Conservation (phyloP, 1,140 invertebrate species). For the Maconellicoccus hirsutus region DNA sequence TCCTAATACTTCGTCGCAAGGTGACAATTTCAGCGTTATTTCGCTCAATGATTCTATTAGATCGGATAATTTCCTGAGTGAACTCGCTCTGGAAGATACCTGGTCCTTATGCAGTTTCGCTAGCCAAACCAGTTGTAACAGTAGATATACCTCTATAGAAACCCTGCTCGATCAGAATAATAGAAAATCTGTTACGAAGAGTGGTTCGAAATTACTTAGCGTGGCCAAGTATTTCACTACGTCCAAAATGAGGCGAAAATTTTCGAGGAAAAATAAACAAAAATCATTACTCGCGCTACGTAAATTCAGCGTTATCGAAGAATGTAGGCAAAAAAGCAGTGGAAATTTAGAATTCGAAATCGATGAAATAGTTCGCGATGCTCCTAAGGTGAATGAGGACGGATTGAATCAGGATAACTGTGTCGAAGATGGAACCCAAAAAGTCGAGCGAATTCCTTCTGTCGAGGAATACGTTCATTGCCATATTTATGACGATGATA, state of each 20-base stretch:
- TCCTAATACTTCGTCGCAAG: neutral
- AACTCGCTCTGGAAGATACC: neutral
- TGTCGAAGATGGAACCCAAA: neutral
- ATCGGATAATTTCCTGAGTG: neutral
- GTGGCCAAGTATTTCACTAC: neutral
- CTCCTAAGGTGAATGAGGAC: neutral
- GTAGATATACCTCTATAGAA: conserved; percentile 7
- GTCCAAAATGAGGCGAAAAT: neutral
- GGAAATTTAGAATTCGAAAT: neutral
- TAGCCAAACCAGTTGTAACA: neutral
- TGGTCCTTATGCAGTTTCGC: conserved; percentile 2
- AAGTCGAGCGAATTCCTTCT: neutral
- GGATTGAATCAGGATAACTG: neutral
- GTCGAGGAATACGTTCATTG: neutral
- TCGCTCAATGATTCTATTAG: neutral
- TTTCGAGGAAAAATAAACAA: conserved; percentile 6
- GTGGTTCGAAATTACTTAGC: conserved; percentile 1
- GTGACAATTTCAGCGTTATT: neutral
- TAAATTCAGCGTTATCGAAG: conserved; percentile 15
- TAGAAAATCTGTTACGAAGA: neutral
- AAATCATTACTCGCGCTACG: neutral
- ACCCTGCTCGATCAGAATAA: neutral
- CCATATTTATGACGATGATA: neutral
- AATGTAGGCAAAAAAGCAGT: neutral
- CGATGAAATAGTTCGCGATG: neutral